Evolutionary conservation across 1,140 invertebrate genomes (phyloP).

Genomic region (Zaprionus lachaisei): DNA sequence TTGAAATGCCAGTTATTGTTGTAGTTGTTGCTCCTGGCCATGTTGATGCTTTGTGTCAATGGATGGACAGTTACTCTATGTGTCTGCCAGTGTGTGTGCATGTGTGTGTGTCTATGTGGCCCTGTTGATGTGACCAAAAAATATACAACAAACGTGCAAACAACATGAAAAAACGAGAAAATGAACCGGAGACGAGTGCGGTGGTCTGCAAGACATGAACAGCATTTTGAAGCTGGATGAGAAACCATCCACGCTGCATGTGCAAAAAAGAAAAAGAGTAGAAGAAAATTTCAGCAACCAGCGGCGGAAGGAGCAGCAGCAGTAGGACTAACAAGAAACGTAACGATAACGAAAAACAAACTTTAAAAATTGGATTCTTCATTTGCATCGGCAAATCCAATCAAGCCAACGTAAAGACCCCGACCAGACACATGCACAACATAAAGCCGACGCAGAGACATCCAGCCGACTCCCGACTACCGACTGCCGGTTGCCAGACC

Average conservation of each 20-base stretch:
- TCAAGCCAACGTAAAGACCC: constrained; percentile 83
- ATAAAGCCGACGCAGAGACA: constrained; percentile 66
- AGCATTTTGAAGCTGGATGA: constrained; percentile 30
- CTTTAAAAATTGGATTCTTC: constrained; percentile 84
- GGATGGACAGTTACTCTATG: constrained; percentile 46
- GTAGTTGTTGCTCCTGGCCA: constrained; percentile 28
- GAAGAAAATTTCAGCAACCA: neutral
- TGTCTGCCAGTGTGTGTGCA: constrained; percentile 10
- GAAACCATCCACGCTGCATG: constrained; percentile 12
- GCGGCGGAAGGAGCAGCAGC: constrained; percentile 4
- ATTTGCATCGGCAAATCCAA: constrained; percentile 84
- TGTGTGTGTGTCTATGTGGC: constrained; percentile 11
- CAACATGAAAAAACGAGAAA: constrained; percentile 26
- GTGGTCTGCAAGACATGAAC: constrained; percentile 19
- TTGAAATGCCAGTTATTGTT: constrained; percentile 61
- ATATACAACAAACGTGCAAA: constrained; percentile 48
- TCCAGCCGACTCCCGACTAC: neutral
- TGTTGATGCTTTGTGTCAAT: constrained; percentile 75
- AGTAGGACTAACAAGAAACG: constrained; percentile 75
- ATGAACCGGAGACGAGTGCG: constrained; percentile 10
- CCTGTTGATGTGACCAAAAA: constrained; percentile 63
- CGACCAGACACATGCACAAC: constrained; percentile 78
- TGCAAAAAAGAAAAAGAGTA: constrained; percentile 28
- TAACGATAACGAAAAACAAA: constrained; percentile 84
- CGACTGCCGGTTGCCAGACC: neutral